Base-by-base conservation (phyloP, 2,113 vertebrate genomes). In the Eleginops maclovinus region DNA sequence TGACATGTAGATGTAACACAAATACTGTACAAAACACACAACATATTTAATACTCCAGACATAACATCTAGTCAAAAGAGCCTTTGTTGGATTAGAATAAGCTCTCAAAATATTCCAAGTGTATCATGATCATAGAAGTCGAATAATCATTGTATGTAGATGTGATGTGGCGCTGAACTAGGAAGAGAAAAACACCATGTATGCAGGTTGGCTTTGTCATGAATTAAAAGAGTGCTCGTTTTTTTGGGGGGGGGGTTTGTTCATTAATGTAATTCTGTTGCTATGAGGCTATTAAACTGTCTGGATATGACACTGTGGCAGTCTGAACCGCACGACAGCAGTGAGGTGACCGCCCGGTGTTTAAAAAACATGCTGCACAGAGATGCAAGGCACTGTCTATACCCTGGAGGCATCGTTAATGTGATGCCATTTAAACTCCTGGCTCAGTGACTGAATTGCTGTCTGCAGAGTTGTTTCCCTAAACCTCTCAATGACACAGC, bases 381-480 rank as follows among this genome's bases (percentile, higher is more conserved):
- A 66, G 72, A 76, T 82, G 77, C 77, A 73, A 78, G 82, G 70
- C 56, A 26, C 47, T 21, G 68, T 81, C 75, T 69, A 66, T 49
- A 62, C 88, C 90, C 85, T 50, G 65, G 81, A 64, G 88, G 76
- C 80, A 44, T 88, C 71, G 70, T 90, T 89, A 91, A 91, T 87
- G 85, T 49, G 86, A 88, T 88, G 87, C 86, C 87, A 91, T 89
- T 91, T 90, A 84, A 67, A 63, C 83, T 81, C 75, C 68, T 49
- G 69, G 75, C 84, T 87, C 82, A 28, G 72, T 56, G 85, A 67
- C 69, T 76, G 70, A 47, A 86, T 88, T 83, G 72, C 56, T 63
- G 77, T 85, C 72, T 79, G 80, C 79, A 49, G 17, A 75, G 82
- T 51, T 83, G 74, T 75, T 74, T 61, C 65, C 67, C 68, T 24